phyloP scores from a whole-genome alignment of 2,888 invertebrate genomes.

The Seira musarum region DNA sequence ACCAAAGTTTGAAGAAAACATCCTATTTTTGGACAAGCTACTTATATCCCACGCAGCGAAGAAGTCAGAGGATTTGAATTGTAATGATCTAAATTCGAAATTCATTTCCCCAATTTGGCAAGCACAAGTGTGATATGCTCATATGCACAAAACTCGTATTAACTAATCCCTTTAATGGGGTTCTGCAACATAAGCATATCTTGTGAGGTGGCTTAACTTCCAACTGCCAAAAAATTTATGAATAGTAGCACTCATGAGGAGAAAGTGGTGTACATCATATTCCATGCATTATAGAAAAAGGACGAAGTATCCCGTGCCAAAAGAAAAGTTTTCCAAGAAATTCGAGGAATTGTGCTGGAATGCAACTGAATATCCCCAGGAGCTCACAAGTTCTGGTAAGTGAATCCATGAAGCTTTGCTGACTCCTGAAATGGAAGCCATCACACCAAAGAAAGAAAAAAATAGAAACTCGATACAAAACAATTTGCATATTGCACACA shows the following conservation, averaged over 20 bases:
- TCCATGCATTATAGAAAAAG: neutral
- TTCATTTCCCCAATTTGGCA: constrained; percentile 2
- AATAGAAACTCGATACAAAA: constrained; percentile 15
- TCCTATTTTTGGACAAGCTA: no score
- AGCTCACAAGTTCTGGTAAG: constrained; percentile 34
- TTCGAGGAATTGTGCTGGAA: constrained; percentile 23
- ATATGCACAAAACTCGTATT: neutral
- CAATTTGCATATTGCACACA: constrained; percentile 11
- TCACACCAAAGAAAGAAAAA: neutral
- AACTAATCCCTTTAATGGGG: constrained; percentile 7
- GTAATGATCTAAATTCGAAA: constrained; percentile 10
- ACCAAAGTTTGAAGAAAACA: no score
- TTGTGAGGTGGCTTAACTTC: constrained; percentile 7
- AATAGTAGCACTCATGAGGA: neutral
- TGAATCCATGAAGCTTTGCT: constrained; percentile 28
- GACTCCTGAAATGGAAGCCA: neutral
- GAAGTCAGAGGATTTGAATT: neutral
- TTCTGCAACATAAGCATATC: neutral
- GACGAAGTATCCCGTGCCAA: neutral
- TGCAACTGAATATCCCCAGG: constrained; percentile 43
- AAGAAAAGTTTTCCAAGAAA: no score
- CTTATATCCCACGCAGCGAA: constrained; percentile 4
- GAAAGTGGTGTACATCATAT: no score
- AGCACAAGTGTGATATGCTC: neutral
- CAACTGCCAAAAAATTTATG: constrained; percentile 32